phyloP scores from a whole-genome alignment of 2,888 invertebrate species.

The Stratiomys singularior region DNA sequence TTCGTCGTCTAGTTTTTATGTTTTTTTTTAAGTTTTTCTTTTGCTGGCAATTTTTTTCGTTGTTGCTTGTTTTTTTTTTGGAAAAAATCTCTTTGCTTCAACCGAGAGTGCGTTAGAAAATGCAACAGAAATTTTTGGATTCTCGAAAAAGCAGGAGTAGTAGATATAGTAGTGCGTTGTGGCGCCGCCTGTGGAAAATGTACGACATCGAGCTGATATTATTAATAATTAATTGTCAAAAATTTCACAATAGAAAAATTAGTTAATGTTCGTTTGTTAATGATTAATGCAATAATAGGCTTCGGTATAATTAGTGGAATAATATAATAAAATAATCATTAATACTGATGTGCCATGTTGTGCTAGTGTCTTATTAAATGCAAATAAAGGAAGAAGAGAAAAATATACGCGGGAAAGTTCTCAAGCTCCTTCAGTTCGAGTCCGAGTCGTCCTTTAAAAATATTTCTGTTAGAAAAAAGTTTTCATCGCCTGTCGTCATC shows the following conservation, averaged over 20 bases:
- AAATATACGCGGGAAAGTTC: too few relatives aligned
- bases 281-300: neutral
- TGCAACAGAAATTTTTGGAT: constrained; percentile 33
- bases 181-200: constrained; percentile 26
- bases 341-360: neutral
- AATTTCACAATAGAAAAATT: constrained; percentile 7
- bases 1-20: neutral
- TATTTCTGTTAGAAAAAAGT: too few relatives aligned
- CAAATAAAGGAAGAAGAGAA: too few relatives aligned
- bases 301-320: neutral
- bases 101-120: constrained; percentile 39
- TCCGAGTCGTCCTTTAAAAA: too few relatives aligned
- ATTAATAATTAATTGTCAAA: neutral
- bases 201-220: constrained; percentile 1
- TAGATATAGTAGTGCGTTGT: constrained; percentile 24
- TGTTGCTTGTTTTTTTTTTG: neutral
- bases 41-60: too few relatives aligned
- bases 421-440: too few relatives aligned
- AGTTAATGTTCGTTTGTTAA: neutral
- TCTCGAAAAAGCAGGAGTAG: constrained; percentile 28
- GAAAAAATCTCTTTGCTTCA: constrained; percentile 5
- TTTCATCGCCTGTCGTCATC: too few relatives aligned
- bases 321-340: too few relatives aligned
- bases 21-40: too few relatives aligned
- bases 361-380: neutral